Percentiles rank a stretch among this genome's conserved stretches.
Evolutionary conservation across 2,797 vertebrate species (phyloP).

Genomic region (Manis javanica): DNA sequence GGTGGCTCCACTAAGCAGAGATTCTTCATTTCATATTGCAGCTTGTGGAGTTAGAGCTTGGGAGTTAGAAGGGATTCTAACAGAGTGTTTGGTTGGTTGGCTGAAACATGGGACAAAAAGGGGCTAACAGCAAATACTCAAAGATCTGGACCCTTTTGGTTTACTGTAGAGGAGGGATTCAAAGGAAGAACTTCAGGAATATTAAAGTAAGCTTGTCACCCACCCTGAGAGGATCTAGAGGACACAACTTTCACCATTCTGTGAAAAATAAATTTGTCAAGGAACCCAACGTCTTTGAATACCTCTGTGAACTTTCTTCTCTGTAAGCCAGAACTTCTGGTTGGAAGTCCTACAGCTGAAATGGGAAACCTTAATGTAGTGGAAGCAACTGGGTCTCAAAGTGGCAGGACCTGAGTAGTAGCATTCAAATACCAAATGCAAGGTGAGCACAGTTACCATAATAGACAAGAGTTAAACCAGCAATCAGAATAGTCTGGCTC

Average conservation of each 20-base stretch:
- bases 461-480: not conserved
- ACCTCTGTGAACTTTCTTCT: not conserved
- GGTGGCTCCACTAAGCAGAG: not conserved
- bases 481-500: not conserved
- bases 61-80: not conserved
- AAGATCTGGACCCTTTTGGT: too few relatives aligned
- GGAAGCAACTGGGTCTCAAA: not conserved
- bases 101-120: not conserved
- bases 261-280: not conserved
- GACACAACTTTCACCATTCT: not conserved
- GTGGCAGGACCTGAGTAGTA: not conserved
- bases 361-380: not conserved
- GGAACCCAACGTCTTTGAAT: not conserved
- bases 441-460: not conserved
- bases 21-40: not conserved
- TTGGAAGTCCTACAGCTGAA: not conserved
- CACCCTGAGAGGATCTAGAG: not conserved
- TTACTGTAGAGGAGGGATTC: not conserved
- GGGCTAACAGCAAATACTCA: not conserved
- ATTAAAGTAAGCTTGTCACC: not conserved
- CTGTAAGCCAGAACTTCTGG: not conserved
- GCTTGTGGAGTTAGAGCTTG: not conserved
- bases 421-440: not conserved
- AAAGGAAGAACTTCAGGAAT: not conserved
- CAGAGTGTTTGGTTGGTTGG: not conserved